Conservation (phyloP, 1,140 invertebrate species). For the Lamellibrachia luymesi region DNA sequence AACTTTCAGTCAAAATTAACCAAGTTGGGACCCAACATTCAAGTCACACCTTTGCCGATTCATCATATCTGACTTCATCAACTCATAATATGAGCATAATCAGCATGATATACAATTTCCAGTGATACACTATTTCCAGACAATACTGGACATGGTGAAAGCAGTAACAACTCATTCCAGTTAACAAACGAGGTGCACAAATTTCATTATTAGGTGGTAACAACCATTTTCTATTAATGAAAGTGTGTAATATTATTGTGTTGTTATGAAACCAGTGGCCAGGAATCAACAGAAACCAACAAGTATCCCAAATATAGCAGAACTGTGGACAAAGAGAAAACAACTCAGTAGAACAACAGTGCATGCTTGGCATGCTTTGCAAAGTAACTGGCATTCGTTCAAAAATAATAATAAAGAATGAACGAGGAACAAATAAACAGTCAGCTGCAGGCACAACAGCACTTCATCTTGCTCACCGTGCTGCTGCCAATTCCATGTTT, state of each 20-base stretch:
- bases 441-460: slow-evolving; percentile 2
- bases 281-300: neutral
- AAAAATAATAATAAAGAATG: slow-evolving; percentile 6
- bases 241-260: neutral
- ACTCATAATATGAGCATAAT: neutral
- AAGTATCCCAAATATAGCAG: neutral
- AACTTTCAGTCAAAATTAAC: neutral
- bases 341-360: neutral
- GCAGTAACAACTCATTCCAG: neutral
- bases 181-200: neutral
- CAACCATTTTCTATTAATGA: neutral
- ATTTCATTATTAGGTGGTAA: slow-evolving; percentile 5
- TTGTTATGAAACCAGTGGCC: neutral
- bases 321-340: slow-evolving; percentile 5
- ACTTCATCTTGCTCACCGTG: neutral
- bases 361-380: neutral
- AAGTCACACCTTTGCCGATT: neutral
- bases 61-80: neutral
- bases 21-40: neutral
- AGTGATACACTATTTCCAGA: neutral
- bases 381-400: neutral
- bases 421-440: slow-evolving; percentile 1
- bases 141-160: neutral
- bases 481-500: neutral
- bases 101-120: neutral